Percentiles rank a stretch among this genome's conserved stretches.
phyloP scores from a whole-genome alignment of 2,888 invertebrate species.

The Smittia sp. region DNA sequence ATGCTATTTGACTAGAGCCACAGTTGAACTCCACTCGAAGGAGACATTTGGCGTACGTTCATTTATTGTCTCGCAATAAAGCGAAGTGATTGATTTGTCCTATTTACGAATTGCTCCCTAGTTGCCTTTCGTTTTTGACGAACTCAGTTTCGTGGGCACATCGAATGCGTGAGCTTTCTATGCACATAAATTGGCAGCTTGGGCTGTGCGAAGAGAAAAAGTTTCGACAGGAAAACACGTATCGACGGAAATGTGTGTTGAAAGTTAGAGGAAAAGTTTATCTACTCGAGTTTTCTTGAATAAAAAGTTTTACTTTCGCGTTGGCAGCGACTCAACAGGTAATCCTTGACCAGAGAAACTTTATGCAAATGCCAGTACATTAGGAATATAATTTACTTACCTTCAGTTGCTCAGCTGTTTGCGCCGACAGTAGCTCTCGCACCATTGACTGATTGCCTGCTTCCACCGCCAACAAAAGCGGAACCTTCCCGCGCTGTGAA shows the following conservation, averaged over 20 bases:
- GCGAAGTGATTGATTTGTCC: conserved; percentile 35
- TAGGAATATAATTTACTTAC: conserved; percentile 49
- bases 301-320: too few relatives aligned
- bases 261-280: not conserved
- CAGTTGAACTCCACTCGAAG: not conserved
- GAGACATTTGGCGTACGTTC: not conserved
- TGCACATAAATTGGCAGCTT: conserved; percentile 22
- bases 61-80: conserved; percentile 37
- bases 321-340: not conserved
- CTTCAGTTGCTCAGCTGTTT: conserved; percentile 84
- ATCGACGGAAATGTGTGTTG: not conserved
- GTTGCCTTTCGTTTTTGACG: not conserved
- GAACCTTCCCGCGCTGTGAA: conserved; percentile 87
- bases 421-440: conserved; percentile 83
- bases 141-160: not conserved
- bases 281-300: not conserved
- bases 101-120: not conserved
- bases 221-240: too few relatives aligned
- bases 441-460: conserved; percentile 95
- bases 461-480: conserved; percentile 89
- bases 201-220: too few relatives aligned
- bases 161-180: conserved; percentile 22
- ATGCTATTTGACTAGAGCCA: too few relatives aligned
- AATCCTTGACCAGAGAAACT: conserved; percentile 12
- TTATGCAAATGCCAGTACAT: not conserved